A percentile compares a stretch with the other conserved stretches of the same genome.
phyloP scores from a whole-genome alignment of 2,797 vertebrate genomes.

The Gambusia yucatana region DNA sequence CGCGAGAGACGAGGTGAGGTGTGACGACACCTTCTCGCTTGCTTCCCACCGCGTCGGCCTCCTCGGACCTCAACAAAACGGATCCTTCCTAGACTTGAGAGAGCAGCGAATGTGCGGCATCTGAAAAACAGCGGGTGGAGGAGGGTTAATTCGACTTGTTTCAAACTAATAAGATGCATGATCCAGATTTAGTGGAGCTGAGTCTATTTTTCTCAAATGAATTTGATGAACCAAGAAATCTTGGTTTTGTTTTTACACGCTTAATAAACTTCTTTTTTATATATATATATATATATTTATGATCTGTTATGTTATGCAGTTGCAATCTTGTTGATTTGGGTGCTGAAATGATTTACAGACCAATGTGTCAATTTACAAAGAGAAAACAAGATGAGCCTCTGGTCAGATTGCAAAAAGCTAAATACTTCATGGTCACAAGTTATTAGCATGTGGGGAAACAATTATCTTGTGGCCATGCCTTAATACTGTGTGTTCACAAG shows the following conservation, averaged over 20 bases:
- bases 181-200: neutral
- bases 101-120: conserved; percentile 70
- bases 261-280: neutral
- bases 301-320: neutral
- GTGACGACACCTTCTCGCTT: conserved; percentile 15
- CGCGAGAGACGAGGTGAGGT: conserved; percentile 36
- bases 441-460: conserved; percentile 4
- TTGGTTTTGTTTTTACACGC: neutral
- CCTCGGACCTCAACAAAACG: conserved; percentile 40
- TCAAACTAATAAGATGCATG: neutral
- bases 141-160: neutral
- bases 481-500: neutral
- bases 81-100: conserved; percentile 69
- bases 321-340: neutral
- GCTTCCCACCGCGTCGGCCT: conserved; percentile 35
- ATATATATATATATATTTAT: neutral
- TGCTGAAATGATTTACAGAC: neutral
- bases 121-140: conserved; percentile 63
- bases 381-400: conserved; percentile 4
- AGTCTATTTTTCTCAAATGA: neutral
- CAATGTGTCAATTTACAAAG: neutral
- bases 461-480: conserved; percentile 9
- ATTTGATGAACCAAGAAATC: neutral
- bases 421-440: conserved; percentile 6
- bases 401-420: conserved; percentile 5